phyloP scores from a whole-genome alignment of 2,888 invertebrate genomes.

The Phoenoteleia sp. region DNA sequence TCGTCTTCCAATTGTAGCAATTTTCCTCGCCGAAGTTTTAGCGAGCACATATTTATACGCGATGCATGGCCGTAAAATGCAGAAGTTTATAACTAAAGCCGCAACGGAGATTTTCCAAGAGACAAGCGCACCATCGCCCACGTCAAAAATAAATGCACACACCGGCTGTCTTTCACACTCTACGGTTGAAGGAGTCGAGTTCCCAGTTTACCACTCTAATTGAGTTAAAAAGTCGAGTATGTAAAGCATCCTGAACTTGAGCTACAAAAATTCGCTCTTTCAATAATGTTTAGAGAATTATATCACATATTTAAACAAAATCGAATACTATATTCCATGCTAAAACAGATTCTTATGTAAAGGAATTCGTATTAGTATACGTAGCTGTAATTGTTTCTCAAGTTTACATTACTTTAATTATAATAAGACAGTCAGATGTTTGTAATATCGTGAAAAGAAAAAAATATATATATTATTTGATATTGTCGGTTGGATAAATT shows the following conservation, averaged over 20 bases:
- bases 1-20: conserved; percentile 58
- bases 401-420: neutral
- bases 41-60: conserved; percentile 24
- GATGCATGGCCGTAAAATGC: conserved; percentile 29
- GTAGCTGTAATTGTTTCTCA: neutral
- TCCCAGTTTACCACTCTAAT: conserved; percentile 75
- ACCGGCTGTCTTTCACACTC: conserved; percentile 85
- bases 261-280: neutral
- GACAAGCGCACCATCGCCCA: conserved; percentile 77
- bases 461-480: conserved; percentile 17
- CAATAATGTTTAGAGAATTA: no score
- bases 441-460: neutral
- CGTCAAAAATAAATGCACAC: conserved; percentile 80
- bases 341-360: neutral
- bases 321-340: no score
- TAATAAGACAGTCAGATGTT: neutral
- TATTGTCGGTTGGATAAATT: neutral
- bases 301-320: no score
- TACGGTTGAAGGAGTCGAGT: conserved; percentile 81
- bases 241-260: conserved; percentile 12
- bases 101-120: conserved; percentile 65
- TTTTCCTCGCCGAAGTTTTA: conserved; percentile 29
- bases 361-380: neutral
- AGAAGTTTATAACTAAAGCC: conserved; percentile 17
- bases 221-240: conserved; percentile 20